Base-by-base conservation (phyloP, 2,888 invertebrate genomes). In the Balanococcus diminutus region DNA sequence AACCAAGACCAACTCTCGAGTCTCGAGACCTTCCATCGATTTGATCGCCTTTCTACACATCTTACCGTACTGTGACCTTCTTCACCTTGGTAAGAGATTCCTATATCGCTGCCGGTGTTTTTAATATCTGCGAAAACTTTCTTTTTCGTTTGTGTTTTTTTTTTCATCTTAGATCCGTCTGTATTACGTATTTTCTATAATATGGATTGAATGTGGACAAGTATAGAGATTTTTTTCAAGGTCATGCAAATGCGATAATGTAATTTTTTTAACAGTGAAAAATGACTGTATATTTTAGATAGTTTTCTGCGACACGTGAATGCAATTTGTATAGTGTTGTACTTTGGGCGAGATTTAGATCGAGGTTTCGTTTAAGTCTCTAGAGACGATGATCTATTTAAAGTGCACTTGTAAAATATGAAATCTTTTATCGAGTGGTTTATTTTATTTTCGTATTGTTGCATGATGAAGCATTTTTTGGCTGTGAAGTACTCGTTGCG, bases 41-140 rank as follows among this genome's bases (percentile, higher is more conserved):
- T 79, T 79, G 31, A 72, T 72, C 72, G 72, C 72, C 72, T 72
- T 72, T 72, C 72, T 72, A 72, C 67, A 28, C 28, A 72, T 72
- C 6, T 31, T 16, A 16, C n/a, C n/a, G 22, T 22, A 14, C n/a
- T 28, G 16, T 31, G 72, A 72, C 72, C 72, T 72, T 72, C 75
- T 79, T 79, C 75, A 79, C 75, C 75, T 79, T 28, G 75, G 19
- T 28, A 28, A 67, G 67, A 67, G 56, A 56, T 56, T 19, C 22
- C 22, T 19, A 56, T 56, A 56, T 11, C 22, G 56, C 31, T 79
- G 31, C 19, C 75, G 75, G 75, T 25, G 67, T 67, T 67, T 46
- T 56, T 72, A 72, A 31, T 72, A 72, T 31, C 19, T 79, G 75
- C 75, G 19, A 79, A 79, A 79, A 79, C 36, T 79, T 79, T 79